phyloP scores from a whole-genome alignment of 2,888 invertebrate species.

The Anoncus sp. region DNA sequence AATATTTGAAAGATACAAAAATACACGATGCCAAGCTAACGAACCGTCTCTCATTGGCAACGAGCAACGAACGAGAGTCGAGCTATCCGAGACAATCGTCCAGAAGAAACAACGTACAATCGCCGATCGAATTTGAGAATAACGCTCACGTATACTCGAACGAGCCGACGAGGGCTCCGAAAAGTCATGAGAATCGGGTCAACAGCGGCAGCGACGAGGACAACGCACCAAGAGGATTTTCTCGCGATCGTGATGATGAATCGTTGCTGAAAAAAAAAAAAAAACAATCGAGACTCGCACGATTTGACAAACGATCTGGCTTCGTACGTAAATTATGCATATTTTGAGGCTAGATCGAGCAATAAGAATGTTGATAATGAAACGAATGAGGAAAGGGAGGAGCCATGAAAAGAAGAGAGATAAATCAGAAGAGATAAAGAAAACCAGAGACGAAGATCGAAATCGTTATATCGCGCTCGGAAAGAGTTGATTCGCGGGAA shows the following conservation, averaged over 20 bases:
- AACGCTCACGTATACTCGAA: neutral
- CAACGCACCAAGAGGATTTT: conserved; percentile 45
- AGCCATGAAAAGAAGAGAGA: conserved; percentile 28
- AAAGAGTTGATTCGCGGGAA: too few species aligned
- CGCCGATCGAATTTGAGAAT: too few species aligned
- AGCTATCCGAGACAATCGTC: neutral
- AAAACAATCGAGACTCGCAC: neutral
- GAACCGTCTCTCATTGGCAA: too few species aligned
- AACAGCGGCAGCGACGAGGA: neutral
- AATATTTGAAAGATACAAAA: conserved; percentile 15
- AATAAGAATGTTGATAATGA: conserved; percentile 27
- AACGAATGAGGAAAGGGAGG: neutral
- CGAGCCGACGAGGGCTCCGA: neutral
- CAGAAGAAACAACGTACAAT: conserved; percentile 3
- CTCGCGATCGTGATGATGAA: conserved; percentile 21
- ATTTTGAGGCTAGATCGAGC: conserved; percentile 31
- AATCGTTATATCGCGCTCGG: too few species aligned
- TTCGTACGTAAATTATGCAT: conserved; percentile 40
- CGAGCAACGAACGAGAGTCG: conserved; percentile 15
- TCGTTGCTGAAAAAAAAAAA: conserved; percentile 7
- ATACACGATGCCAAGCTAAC: neutral
- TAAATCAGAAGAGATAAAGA: neutral
- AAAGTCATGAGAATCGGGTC: neutral
- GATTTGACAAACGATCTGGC: conserved; percentile 40
- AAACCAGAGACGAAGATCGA: too few species aligned